phyloP scores from a whole-genome alignment of 2,797 vertebrate species.

The Gallinago stenura region DNA sequence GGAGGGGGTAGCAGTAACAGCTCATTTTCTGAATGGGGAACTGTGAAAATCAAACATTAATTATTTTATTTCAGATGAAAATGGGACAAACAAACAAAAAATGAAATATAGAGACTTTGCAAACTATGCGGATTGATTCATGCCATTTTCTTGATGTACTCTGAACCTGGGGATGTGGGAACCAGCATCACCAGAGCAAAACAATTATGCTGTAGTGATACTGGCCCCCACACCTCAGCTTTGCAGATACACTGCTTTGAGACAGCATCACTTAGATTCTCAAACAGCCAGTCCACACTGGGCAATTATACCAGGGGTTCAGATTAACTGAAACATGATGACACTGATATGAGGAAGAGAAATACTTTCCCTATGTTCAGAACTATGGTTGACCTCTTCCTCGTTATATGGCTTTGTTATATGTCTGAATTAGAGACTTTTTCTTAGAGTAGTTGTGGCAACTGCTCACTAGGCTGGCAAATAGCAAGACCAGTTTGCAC shows the following conservation, averaged over 20 bases:
- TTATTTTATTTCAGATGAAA: background rate
- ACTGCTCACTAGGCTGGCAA: background rate
- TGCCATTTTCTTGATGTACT: constrained; percentile 12
- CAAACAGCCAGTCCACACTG: background rate
- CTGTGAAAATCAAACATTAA: background rate
- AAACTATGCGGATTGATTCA: background rate
- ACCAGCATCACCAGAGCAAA: background rate
- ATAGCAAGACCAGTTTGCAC: background rate
- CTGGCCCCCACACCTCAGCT: background rate
- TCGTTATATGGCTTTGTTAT: background rate
- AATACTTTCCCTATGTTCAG: background rate
- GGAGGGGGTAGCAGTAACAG: background rate
- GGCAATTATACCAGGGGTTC: background rate
- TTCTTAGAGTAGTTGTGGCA: background rate
- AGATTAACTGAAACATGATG: background rate
- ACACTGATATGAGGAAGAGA: background rate
- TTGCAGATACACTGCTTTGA: background rate
- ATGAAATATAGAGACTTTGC: background rate
- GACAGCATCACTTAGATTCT: background rate
- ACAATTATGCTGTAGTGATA: background rate
- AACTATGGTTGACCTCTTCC: background rate
- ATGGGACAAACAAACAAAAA: background rate
- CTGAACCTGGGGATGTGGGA: background rate
- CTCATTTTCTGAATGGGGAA: background rate
- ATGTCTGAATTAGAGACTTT: background rate